Conservation (phyloP, 2,113 vertebrate genomes). For the Campylomormyrus numenius region DNA sequence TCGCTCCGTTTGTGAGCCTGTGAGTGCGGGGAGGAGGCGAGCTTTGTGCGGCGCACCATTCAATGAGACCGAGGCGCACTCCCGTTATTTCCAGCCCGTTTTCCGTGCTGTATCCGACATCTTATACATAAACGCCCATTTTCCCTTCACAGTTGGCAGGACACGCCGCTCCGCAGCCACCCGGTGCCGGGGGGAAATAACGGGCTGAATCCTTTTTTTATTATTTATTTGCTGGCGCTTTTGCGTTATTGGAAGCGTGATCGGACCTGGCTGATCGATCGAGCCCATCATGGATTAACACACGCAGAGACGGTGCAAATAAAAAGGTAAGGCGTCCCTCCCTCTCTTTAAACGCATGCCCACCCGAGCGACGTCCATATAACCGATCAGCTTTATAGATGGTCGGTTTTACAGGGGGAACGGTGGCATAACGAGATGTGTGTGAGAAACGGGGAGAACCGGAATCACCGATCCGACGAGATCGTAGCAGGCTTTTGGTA, state of each 20-base stretch:
- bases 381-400: neutral
- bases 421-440: neutral
- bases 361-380: neutral
- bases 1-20: constrained; percentile 41
- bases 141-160: neutral
- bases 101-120: constrained; percentile 4
- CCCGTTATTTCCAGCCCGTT: constrained; percentile 33
- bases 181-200: constrained; percentile 30
- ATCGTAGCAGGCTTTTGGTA: neutral
- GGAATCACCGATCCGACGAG: neutral
- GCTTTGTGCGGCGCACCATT: constrained; percentile 37
- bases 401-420: neutral
- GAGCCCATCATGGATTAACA: constrained; percentile 44
- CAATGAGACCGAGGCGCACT: constrained; percentile 35
- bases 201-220: constrained; percentile 23
- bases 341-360: neutral
- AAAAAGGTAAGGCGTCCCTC: constrained; percentile 33
- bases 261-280: constrained; percentile 25
- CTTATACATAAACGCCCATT: neutral
- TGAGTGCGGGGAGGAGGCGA: constrained; percentile 21
- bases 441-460: neutral
- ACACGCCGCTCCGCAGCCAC: constrained; percentile 17
- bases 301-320: constrained; percentile 22
- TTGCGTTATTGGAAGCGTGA: constrained; percentile 37
- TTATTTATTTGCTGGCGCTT: constrained; percentile 24